Evolutionary conservation across 2,113 vertebrate species (phyloP), one percentile per base, ranked within the genome.

Genomic region (Embiotoca jacksoni): DNA sequence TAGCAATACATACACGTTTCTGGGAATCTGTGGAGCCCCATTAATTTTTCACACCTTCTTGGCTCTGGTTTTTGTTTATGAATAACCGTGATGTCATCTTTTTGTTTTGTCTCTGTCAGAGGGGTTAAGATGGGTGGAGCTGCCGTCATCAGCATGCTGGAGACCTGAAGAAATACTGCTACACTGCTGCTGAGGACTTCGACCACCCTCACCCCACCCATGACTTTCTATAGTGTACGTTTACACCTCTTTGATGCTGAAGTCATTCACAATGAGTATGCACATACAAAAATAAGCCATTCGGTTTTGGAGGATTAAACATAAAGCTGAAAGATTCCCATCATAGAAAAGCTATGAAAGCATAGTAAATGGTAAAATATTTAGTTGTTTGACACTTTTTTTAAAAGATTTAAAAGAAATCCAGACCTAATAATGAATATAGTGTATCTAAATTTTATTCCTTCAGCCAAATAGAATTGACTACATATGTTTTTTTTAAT

Each of bases 211-310:
- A 85, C 74, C 53, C 84, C 90, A 88, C 83, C 81, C 80, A 94
- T 95, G 94, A 95, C 90, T 89, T 94, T 93, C 89, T 78, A 63
- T 83, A 88, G 66, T 88, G 94, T 94, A 92, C 1, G 93, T 92
- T 50, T 49, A 16, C 56, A 14, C 32, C 9, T 75, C 52, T 56
- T 63, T 36, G n/a, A 59, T 23, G 1, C 56, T 16, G 7, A 57
- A 30, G 16, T 69, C 0, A 62, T 15, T 30, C 13, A 37, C n/a
- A 52, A 23, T 23, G 23, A 23, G 23, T 23, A 23, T 23, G 23
- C 39, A 5, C 39, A 41, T 41, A 41, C 9, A 8, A 44, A 44
- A 44, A 44, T 13, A 23, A 23, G 23, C 23, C 23, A 23, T 23
- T 23, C 23, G 23, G 23, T 23, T 23, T 23, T 23, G 23, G 23